Evolutionary conservation across 2,888 invertebrate species (phyloP).

Genomic region (Blastobasis adustella): DNA sequence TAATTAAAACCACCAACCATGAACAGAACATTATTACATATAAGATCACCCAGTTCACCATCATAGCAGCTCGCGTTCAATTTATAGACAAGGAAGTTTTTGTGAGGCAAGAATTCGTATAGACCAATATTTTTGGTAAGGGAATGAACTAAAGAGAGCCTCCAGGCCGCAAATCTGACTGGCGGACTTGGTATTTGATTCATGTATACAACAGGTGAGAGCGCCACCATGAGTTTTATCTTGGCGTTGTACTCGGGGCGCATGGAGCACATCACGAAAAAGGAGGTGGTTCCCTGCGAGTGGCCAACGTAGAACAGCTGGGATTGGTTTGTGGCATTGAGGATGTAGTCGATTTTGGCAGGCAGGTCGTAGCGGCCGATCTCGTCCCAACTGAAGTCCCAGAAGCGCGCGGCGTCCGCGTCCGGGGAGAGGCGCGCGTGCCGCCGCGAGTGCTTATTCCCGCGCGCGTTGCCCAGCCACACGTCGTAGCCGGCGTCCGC

Average conservation of each 20-base stretch:
- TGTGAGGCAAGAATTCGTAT: too few relatives aligned
- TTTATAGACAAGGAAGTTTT: too few relatives aligned
- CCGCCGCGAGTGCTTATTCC: slow-evolving; percentile 76
- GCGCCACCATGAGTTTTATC: slow-evolving; percentile 74
- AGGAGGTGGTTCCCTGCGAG: slow-evolving; percentile 78
- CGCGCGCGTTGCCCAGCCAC: slow-evolving; percentile 87
- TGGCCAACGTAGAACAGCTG: slow-evolving; percentile 85
- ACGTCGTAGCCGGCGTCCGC: slow-evolving; percentile 80
- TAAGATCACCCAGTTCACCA: too few relatives aligned
- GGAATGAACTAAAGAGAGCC: too few relatives aligned
- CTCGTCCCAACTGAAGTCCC: slow-evolving; percentile 86
- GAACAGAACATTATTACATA: too few relatives aligned
- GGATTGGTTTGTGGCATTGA: slow-evolving; percentile 66
- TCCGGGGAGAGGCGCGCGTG: slow-evolving; percentile 61
- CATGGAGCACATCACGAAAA: slow-evolving; percentile 77
- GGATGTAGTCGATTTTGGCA: slow-evolving; percentile 82
- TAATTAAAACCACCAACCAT: too few relatives aligned
- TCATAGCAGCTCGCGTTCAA: too few relatives aligned
- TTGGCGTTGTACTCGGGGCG: slow-evolving; percentile 78
- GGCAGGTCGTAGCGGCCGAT: slow-evolving; percentile 85
- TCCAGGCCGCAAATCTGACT: too few relatives aligned
- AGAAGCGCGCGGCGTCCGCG: slow-evolving; percentile 48
- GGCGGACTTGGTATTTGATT: too few relatives aligned
- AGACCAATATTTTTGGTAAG: too few relatives aligned
- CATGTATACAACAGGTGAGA: slow-evolving; percentile 75